Evolutionary conservation across 2,888 invertebrate genomes (phyloP).

Genomic region (Cryptocephalus primarius): DNA sequence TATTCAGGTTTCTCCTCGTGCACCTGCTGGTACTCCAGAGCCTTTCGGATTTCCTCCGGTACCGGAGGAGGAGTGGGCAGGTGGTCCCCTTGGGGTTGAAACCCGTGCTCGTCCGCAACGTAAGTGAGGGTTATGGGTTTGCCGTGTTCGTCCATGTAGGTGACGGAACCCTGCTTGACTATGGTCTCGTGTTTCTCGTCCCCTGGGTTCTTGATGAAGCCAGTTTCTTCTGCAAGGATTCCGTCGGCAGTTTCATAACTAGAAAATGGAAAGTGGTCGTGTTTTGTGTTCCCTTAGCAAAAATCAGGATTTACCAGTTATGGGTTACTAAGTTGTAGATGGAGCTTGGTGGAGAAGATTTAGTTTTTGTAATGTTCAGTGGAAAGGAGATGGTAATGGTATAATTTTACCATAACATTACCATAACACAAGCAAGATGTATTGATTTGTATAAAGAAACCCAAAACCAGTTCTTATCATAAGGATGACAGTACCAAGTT

Average conservation of each 20-base stretch:
- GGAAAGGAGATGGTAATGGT: too few relatives aligned
- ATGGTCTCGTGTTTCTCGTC: constrained; percentile 53
- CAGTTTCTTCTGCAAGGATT: constrained; percentile 58
- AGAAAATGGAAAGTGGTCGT: constrained; percentile 13
- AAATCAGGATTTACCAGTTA: too few relatives aligned
- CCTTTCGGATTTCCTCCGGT: constrained; percentile 24
- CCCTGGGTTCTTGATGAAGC: constrained; percentile 60
- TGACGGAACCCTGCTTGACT: constrained; percentile 57
- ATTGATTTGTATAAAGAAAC: too few relatives aligned
- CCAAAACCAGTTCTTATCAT: too few relatives aligned
- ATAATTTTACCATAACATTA: too few relatives aligned
- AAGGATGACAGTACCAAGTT: too few relatives aligned
- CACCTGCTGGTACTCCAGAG: neutral
- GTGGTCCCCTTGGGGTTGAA: constrained; percentile 52
- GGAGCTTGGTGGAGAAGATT: too few relatives aligned
- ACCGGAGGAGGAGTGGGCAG: constrained; percentile 75
- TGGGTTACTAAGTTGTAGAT: too few relatives aligned
- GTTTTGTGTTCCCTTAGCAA: neutral
- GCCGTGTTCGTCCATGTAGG: constrained; percentile 66
- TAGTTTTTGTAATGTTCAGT: too few relatives aligned
- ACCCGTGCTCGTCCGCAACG: constrained; percentile 63
- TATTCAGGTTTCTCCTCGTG: too few relatives aligned
- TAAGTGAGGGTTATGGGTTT: constrained; percentile 52
- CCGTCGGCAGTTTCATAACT: constrained; percentile 68
- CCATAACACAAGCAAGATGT: too few relatives aligned